Evolutionary conservation across 64 coral and sea anemone species (phyloP), one percentile per base, ranked within the genome.

Genomic region (Porites lutea): DNA sequence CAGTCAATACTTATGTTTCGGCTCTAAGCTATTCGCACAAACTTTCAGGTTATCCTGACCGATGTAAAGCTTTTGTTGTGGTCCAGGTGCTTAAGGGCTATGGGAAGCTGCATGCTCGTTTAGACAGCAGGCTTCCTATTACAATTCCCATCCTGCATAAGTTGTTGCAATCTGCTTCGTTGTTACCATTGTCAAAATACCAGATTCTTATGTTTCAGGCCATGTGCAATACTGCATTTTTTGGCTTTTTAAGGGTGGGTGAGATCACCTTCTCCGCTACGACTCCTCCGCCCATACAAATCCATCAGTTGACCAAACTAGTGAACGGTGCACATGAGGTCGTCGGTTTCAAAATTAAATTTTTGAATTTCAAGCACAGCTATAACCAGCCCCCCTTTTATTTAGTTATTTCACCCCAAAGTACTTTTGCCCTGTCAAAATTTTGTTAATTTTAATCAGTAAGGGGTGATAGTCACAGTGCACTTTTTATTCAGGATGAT

Each of bases 121-220:
- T 95, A 8, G 88, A 95, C 22, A 90, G 70, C 16, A 27, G 93
- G 4, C 58, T 95, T 9, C 88, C 93, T 43, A 95, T 95, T 21
- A 86, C 93, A 4, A 15, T 94, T 13, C 87, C 89, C 10, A 91
- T 95, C 43, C 76, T 95, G 6, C 16, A 77, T 21, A 86, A 46
- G 21, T 22, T 95, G 48, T 61, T 95, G 19, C 51, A 65, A 11
- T 51, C 49, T 47, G 21, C 79, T 0, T 6, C 70, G 15, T 4
- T 9, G 0, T 9, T 90, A 23, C 60, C 71, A 18, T 21, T 18
- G 19, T 82, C 92, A 22, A 54, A n/a, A 23, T 87, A 87, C 73
- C 63, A 91, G 2, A 53, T 21, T 59, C 86, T 73, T 73, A 54
- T 79, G 15, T 95, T 95, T 91, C 47, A 51, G 12, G 93, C 88